phyloP scores from a whole-genome alignment of 2,888 invertebrate species.

The Athalia rosae region DNA sequence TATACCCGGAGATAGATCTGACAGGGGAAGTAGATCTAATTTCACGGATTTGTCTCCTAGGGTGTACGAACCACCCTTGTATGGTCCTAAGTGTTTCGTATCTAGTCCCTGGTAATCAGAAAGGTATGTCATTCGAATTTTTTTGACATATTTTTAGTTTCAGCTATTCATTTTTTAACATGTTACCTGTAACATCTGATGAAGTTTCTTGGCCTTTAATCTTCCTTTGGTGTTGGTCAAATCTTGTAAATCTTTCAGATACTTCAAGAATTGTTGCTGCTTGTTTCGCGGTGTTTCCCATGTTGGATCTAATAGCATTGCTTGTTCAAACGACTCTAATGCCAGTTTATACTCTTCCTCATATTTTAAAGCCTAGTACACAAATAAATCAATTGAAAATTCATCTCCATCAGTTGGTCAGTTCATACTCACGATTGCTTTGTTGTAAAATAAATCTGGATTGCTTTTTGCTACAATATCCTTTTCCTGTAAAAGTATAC shows the following conservation, averaged over 20 bases:
- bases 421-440: constrained; percentile 82
- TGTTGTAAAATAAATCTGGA: constrained; percentile 89
- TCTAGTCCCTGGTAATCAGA: constrained; percentile 77
- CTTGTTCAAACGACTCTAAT: constrained; percentile 81
- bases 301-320: constrained; percentile 83
- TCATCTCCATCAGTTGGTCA: not conserved
- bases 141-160: constrained; percentile 30
- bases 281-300: constrained; percentile 83
- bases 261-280: constrained; percentile 78
- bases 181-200: constrained; percentile 80
- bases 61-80: constrained; percentile 77
- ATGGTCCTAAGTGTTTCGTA: constrained; percentile 82
- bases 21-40: constrained; percentile 75
- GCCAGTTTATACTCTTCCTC: constrained; percentile 85
- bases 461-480: constrained; percentile 83
- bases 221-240: constrained; percentile 82
- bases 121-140: not conserved
- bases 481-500: constrained; percentile 76
- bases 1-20: constrained; percentile 77
- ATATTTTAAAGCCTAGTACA: constrained; percentile 83
- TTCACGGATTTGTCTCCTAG: constrained; percentile 74
- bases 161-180: constrained; percentile 34
- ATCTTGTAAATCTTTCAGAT: constrained; percentile 80
- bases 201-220: constrained; percentile 83
- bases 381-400: constrained; percentile 14